A percentile compares a stretch with the other conserved stretches of the same genome.
These are phyloP conservation scores for Cynoglossus semilaevis DNA, from an alignment of 2,113 vertebrate species.

Conservation along the genomic window DNA sequence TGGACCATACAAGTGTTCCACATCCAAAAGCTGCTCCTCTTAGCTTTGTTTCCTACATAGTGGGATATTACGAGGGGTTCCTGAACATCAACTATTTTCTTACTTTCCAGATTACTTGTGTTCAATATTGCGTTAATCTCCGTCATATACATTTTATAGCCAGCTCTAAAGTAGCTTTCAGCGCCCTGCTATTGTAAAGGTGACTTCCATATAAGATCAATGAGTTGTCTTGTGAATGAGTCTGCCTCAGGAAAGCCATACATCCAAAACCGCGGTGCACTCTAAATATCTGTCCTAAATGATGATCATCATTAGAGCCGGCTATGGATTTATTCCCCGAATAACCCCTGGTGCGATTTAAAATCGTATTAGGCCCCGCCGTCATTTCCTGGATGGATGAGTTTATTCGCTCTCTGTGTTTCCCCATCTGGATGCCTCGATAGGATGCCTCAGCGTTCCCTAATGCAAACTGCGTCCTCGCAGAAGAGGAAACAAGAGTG, in stretches of 20 bases:
- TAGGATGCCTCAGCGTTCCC: constrained; percentile 66
- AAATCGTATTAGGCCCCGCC: constrained; percentile 63
- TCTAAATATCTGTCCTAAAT: constrained; percentile 64
- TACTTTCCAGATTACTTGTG: no score
- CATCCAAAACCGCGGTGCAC: constrained; percentile 55
- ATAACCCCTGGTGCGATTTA: constrained; percentile 62
- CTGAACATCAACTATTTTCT: no score
- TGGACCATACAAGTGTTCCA: no score
- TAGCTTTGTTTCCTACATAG: no score
- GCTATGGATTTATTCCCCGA: constrained; percentile 65
- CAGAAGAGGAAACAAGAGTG: constrained; percentile 30
- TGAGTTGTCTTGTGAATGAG: constrained; percentile 56
- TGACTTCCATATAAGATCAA: constrained; percentile 63
- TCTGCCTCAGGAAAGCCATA: constrained; percentile 55
- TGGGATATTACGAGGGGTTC: no score
- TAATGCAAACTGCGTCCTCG: constrained; percentile 50
- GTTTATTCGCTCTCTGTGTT: constrained; percentile 54
- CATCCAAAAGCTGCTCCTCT: no score
- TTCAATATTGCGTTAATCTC: not conserved
- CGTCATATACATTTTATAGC: constrained; percentile 8
- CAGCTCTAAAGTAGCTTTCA: constrained; percentile 25
- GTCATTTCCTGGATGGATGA: constrained; percentile 69
- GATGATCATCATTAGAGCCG: constrained; percentile 64
- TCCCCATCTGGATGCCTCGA: constrained; percentile 59
- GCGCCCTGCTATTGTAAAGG: constrained; percentile 42